Base-by-base conservation (phyloP, 2,113 vertebrate genomes). In the Coreoperca whiteheadi region DNA sequence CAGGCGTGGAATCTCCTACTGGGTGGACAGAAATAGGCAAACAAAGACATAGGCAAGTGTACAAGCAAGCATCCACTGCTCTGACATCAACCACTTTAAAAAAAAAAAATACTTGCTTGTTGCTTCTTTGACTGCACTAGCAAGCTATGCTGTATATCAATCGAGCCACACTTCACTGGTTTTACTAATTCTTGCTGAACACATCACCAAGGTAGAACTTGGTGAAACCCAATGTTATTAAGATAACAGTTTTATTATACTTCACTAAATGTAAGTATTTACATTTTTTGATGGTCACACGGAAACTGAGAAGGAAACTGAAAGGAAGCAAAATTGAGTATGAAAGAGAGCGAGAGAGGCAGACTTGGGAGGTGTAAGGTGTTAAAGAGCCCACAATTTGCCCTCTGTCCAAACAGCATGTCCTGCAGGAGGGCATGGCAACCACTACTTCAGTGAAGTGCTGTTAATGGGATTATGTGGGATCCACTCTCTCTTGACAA, bases 391-490 rank as follows among this genome's bases (percentile, higher is more conserved):
- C 59, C 37, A 41, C 69, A 72, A 83, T 83, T 82, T 39, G 72
- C 86, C 81, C 86, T 86, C 41, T 82, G 74, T 88, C 82, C 82
- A 82, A 69, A 77, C 32, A 20, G 74, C 81, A 69, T 66, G 87
- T 83, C 77, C 88, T 79, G 73, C 80, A 86, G 59, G 51, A 82
- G 32, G 32, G 57, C 74, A 87, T 83, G 71, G 64, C 56, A 63
- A 48, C 83, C 50, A 37, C 65, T 71, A 75, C 86, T 90, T 78
- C 70, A 79, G 80, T 57, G 59, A 89, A 92, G 89, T 92, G 83
- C 81, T 79, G 57, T 75, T 90, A 91, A 94, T 89, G 67, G 89
- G 87, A 93, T 91, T 93, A 90, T 77, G 66, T 20, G 46, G 76
- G 41, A 72, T 66, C 59, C 57, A 14, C 69, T 69, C 63, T 71